Base-by-base conservation (phyloP, 2,888 invertebrate genomes). In the Subacronicta megacephala region DNA sequence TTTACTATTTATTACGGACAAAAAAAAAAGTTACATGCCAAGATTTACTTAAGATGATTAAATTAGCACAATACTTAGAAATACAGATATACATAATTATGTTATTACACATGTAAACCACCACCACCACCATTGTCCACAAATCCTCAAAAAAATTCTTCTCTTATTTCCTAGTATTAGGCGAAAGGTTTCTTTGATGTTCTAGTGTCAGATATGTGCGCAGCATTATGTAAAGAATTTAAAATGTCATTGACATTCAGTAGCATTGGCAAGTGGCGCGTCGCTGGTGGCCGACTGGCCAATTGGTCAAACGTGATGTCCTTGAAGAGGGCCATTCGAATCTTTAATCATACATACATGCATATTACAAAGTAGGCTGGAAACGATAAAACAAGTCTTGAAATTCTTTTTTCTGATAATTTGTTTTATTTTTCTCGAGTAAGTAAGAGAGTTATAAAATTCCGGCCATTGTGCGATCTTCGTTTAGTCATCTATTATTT, bases 181-280 rank as follows among this genome's bases (percentile, higher is more conserved):
- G 15, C 37, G 37, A 42, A 38, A 42, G 7, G 15, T 35, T 38
- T 31, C 41, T 56, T 63, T 46, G 17, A 47, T 53, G 47, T 41
- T 13, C 53, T 67, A 63, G 40, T 67, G 63, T 74, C 37, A 50
- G 16, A 36, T 46, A 53, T 72, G 54, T 72, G 67, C 49, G 50
- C 49, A 59, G 54, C 76, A 73, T 84, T 75, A 82, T 77, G 75
- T 82, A 80, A 81, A 81, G 65, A 67, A 76, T 75, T 72, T 61
- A 77, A 66, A 71, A 73, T 78, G 85, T 83, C 84, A 84, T 82
- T 87, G 85, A 84, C 85, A 84, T 85, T 82, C 76, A 77, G 67
- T 75, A 67, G 65, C 79, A 76, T 62, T 73, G 78, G 62, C 74
- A 64, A 67, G 72, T 62, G 63, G 62, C 56, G 62, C 71, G 66